phyloP scores from a whole-genome alignment of 2,797 vertebrate genomes.

The Epinephelus malabaricus region DNA sequence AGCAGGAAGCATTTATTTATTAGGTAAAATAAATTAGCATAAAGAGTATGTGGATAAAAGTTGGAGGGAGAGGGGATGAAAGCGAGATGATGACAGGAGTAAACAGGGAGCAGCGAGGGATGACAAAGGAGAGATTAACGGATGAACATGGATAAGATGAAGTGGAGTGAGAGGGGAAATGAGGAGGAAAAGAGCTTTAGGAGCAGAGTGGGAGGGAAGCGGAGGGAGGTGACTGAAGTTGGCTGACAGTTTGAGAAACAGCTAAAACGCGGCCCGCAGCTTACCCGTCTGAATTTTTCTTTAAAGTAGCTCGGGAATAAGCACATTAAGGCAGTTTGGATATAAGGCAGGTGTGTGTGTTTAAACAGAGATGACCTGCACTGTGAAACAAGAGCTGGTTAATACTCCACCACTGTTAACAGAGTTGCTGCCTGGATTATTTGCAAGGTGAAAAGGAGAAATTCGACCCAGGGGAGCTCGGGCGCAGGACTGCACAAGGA shows the following conservation, averaged over 20 bases:
- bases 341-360: conserved; percentile 31
- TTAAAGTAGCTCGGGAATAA: conserved; percentile 15
- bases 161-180: conserved; percentile 33
- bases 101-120: conserved; percentile 58
- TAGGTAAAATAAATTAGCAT: conserved; percentile 23
- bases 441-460: conserved; percentile 54
- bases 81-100: conserved; percentile 59
- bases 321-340: conserved; percentile 23
- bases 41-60: conserved; percentile 28
- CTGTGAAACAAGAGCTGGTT: conserved; percentile 50
- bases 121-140: conserved; percentile 67
- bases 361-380: conserved; percentile 45
- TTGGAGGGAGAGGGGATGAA: conserved; percentile 48
- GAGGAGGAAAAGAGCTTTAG: conserved; percentile 52
- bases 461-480: conserved; percentile 31
- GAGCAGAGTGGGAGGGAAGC: conserved; percentile 42
- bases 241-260: conserved; percentile 49
- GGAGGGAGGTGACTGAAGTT: conserved; percentile 34
- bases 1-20: conserved; percentile 10
- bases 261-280: conserved; percentile 28
- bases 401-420: conserved; percentile 31
- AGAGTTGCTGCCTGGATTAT: conserved; percentile 24
- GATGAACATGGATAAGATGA: conserved; percentile 66
- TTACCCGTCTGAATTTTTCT: neutral
- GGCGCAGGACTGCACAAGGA: neutral